Evolutionary conservation across 1,140 invertebrate species (phyloP).

Genomic region (Pogonomyrmex barbatus): DNA sequence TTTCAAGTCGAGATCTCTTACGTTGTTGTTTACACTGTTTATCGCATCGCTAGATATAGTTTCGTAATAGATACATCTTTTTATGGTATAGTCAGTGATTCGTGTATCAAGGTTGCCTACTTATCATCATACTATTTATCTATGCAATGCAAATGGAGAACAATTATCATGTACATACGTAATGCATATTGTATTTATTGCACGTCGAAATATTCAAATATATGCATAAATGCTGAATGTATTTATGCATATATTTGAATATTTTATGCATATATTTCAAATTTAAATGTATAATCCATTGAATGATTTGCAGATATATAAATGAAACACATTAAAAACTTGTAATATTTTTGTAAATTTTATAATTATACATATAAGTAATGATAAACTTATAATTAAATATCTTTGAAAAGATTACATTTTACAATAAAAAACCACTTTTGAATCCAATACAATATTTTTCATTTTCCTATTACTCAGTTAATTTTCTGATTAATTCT

Average conservation of each 20-base stretch:
- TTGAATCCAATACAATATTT: background rate
- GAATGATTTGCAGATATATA: background rate
- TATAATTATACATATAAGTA: background rate
- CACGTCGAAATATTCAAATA: background rate
- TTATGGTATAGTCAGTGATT: background rate
- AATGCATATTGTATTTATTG: background rate
- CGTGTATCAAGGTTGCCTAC: background rate
- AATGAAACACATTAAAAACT: background rate
- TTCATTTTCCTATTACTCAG: slow-evolving; percentile 4
- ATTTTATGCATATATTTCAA: background rate
- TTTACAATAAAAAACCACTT: background rate
- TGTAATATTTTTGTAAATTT: background rate
- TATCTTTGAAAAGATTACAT: background rate
- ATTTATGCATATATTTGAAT: background rate
- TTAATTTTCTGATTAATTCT: slow-evolving; percentile 26
- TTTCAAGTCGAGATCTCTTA: slow-evolving; percentile 30
- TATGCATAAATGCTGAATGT: slow-evolving; percentile 4
- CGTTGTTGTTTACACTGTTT: slow-evolving; percentile 13
- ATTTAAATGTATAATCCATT: background rate
- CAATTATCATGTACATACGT: background rate
- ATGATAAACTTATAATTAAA: background rate
- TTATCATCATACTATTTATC: background rate
- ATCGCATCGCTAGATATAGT: background rate
- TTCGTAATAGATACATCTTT: slow-evolving; percentile 15
- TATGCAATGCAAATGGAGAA: background rate